Percentiles rank a stretch among this genome's conserved stretches.
Conservation (phyloP, 2,888 invertebrate genomes). For the Sussaba pulchella region DNA sequence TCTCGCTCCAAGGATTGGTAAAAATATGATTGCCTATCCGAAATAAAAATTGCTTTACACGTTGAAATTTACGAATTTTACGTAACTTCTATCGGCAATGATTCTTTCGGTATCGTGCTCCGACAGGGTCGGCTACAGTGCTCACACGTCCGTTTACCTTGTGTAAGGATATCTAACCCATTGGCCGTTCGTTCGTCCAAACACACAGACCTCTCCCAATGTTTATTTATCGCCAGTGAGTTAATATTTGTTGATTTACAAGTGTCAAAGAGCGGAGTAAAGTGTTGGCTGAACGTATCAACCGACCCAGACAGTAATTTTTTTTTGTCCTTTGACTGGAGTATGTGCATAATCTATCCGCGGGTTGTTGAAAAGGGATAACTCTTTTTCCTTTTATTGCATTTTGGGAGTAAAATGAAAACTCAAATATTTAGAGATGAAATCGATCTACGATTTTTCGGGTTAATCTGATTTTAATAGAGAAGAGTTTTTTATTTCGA, state of each 20-base stretch:
- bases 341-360: slow-evolving; percentile 27
- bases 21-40: slow-evolving; percentile 27
- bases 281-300: slow-evolving; percentile 72
- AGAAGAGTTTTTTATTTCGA: no score
- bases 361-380: background rate
- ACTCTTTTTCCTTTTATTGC: slow-evolving; percentile 33
- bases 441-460: slow-evolving; percentile 29
- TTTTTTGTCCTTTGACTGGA: slow-evolving; percentile 55
- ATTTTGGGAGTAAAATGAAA: slow-evolving; percentile 9
- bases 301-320: slow-evolving; percentile 55
- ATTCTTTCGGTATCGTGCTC: background rate
- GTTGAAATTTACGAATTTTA: slow-evolving; percentile 11
- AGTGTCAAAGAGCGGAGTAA: slow-evolving; percentile 77
- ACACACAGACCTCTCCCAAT: slow-evolving; percentile 69
- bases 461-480: slow-evolving; percentile 19
- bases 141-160: slow-evolving; percentile 1
- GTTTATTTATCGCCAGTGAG: slow-evolving; percentile 71
- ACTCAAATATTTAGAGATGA: slow-evolving; percentile 56
- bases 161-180: slow-evolving; percentile 42
- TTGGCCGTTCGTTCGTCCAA: slow-evolving; percentile 68
- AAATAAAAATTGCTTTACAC: slow-evolving; percentile 13
- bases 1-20: no score
- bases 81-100: no score
- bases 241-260: slow-evolving; percentile 78
- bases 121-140: slow-evolving; percentile 1